phyloP scores from a whole-genome alignment of 2,797 vertebrate genomes.

The Prunella strophiata region DNA sequence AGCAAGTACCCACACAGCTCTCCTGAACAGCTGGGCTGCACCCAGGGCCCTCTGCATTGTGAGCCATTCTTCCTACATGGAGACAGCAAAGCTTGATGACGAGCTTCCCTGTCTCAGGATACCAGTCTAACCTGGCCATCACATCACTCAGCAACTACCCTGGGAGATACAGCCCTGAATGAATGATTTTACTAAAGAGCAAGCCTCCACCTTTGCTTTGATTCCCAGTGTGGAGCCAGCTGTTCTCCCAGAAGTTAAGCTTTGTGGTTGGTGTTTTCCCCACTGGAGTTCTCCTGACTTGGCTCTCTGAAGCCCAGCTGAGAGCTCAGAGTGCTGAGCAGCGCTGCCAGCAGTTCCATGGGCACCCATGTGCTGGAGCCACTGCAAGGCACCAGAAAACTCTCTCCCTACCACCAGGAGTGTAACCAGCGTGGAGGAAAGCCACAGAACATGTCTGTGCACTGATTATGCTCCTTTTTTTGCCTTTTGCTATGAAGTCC shows the following conservation, averaged over 20 bases:
- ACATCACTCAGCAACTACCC: background rate
- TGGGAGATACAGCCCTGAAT: background rate
- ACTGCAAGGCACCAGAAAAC: background rate
- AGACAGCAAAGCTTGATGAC: background rate
- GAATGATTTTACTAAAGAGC: background rate
- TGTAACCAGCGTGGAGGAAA: accelerated
- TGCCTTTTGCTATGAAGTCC: background rate
- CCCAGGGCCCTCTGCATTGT: background rate
- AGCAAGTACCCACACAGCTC: background rate
- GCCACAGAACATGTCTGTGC: background rate
- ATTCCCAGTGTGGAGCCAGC: background rate
- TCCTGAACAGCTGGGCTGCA: background rate
- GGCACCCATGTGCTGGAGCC: background rate
- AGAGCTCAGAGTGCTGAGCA: background rate
- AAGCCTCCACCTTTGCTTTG: background rate
- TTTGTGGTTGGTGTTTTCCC: background rate
- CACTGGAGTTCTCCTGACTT: background rate
- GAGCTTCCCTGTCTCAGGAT: background rate
- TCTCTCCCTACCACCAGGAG: background rate
- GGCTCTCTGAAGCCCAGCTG: background rate
- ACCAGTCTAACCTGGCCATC: background rate
- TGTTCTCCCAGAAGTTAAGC: background rate
- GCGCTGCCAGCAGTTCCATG: accelerated
- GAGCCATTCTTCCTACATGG: accelerated
- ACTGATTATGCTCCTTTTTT: background rate